Evolutionary conservation across 2,113 vertebrate species (phyloP).

Genomic region (Recurvirostra avosetta): DNA sequence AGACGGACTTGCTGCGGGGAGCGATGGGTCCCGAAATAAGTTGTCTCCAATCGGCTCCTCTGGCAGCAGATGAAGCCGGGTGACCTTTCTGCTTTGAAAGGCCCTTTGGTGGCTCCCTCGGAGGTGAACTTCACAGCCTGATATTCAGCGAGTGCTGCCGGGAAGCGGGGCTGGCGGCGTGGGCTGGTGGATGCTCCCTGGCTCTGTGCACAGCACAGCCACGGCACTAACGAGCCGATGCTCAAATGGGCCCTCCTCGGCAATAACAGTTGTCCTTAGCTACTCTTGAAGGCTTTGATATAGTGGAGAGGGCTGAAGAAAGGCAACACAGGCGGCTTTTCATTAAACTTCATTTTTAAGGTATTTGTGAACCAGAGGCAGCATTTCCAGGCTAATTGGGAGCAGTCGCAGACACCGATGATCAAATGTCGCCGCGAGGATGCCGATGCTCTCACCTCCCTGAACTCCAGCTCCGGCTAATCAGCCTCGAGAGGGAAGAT

Average conservation of each 20-base stretch:
- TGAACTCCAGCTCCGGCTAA: neutral
- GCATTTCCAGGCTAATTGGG: constrained; percentile 23
- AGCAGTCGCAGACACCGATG: accelerated
- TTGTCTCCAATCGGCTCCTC: neutral
- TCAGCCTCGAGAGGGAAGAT: neutral
- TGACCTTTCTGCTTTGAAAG: neutral
- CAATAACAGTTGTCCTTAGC: neutral
- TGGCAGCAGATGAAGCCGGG: neutral
- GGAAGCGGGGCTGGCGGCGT: accelerated
- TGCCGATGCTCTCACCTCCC: neutral
- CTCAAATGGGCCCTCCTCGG: neutral
- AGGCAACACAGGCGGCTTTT: neutral
- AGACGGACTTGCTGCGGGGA: accelerated
- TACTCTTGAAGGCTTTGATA: constrained; percentile 16
- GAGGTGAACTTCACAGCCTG: neutral
- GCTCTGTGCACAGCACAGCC: accelerated
- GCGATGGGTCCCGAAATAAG: accelerated
- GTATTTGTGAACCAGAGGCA: neutral
- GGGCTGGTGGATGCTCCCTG: neutral
- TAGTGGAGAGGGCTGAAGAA: neutral
- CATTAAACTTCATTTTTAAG: neutral
- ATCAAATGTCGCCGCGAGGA: neutral
- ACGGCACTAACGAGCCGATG: accelerated
- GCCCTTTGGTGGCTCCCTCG: neutral
- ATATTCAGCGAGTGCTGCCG: neutral